Percentiles rank a stretch among this genome's conserved stretches.
Conservation (phyloP, 2,113 vertebrate genomes). For the Notothenia rossii region DNA sequence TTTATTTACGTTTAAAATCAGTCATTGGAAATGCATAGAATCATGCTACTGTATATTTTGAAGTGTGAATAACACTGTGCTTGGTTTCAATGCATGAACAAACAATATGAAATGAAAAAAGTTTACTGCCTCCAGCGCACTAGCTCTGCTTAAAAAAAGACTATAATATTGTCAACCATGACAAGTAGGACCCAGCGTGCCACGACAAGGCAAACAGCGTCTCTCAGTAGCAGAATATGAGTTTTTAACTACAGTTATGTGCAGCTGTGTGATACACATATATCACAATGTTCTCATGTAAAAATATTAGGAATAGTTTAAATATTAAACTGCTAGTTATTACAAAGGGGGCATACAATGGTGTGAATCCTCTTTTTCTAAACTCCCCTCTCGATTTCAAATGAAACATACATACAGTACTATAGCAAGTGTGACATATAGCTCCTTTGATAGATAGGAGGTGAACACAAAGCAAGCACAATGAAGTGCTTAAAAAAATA, state of each 20-base stretch:
- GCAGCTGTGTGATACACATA: background rate
- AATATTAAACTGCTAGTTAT: background rate
- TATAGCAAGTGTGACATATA: background rate
- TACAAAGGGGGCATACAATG: background rate
- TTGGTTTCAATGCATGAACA: background rate
- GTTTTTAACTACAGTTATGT: background rate
- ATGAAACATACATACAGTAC: background rate
- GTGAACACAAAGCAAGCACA: slow-evolving; percentile 24
- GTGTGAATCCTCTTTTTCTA: background rate
- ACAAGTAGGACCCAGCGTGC: background rate
- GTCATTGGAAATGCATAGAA: no score
- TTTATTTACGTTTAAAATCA: no score
- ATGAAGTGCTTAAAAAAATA: background rate
- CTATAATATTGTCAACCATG: background rate
- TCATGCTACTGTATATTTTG: background rate
- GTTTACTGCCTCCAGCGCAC: background rate
- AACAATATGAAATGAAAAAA: background rate
- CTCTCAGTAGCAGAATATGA: background rate
- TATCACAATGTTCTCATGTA: background rate
- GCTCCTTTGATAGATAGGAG: background rate
- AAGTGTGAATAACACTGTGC: background rate
- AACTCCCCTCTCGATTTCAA: slow-evolving; percentile 24
- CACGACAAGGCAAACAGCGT: background rate
- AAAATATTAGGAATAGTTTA: background rate
- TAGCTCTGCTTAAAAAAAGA: background rate